A percentile compares a stretch with the other conserved stretches of the same genome.
Conservation (phyloP, 2,113 vertebrate species). For the Syrrhaptes paradoxus region DNA sequence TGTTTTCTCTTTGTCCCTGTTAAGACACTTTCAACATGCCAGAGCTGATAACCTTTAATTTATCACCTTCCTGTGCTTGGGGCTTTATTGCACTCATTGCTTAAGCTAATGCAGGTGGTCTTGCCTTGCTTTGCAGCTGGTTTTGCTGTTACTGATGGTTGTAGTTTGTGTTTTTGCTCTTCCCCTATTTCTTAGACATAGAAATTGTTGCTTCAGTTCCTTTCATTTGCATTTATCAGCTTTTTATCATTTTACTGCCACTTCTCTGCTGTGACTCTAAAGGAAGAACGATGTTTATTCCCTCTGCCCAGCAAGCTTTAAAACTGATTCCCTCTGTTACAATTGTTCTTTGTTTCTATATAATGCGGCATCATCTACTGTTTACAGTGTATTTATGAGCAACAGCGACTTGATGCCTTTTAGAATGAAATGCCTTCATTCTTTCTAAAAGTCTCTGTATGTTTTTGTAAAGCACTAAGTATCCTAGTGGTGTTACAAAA, state of each 20-base stretch:
- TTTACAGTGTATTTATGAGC: neutral
- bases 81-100: slow-evolving; percentile 19
- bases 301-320: slow-evolving; percentile 11
- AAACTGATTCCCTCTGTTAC: neutral
- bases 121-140: slow-evolving; percentile 29
- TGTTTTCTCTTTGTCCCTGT: slow-evolving; percentile 42
- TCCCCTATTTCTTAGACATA: neutral
- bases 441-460: neutral
- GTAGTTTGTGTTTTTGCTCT: neutral
- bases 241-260: slow-evolving; percentile 27
- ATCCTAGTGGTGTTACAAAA: neutral
- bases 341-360: slow-evolving; percentile 47
- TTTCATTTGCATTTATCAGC: slow-evolving; percentile 36
- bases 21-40: slow-evolving; percentile 41
- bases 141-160: neutral
- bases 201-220: slow-evolving; percentile 24
- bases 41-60: slow-evolving; percentile 58
- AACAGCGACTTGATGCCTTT: neutral
- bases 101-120: slow-evolving; percentile 36
- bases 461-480: neutral
- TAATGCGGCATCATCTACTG: neutral
- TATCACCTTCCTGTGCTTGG: slow-evolving; percentile 36
- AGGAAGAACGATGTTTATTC: neutral
- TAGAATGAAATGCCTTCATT: neutral
- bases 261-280: neutral